phyloP scores from a whole-genome alignment of 2,797 vertebrate species.

The Thripadectes ignobilis region DNA sequence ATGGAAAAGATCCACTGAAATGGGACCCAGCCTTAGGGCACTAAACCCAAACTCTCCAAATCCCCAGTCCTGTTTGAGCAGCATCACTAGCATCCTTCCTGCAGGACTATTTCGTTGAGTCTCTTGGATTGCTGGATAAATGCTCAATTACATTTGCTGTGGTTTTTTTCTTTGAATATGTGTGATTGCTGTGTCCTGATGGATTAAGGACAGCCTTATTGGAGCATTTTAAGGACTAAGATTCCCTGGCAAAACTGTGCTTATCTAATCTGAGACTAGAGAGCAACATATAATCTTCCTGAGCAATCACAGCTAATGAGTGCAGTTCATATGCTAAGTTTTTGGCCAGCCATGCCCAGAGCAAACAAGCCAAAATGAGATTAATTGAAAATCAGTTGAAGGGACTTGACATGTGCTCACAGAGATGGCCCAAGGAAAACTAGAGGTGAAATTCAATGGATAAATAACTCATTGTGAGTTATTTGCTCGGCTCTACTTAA shows the following conservation, averaged over 20 bases:
- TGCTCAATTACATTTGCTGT: background rate
- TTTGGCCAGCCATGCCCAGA: conserved; percentile 2
- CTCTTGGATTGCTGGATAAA: background rate
- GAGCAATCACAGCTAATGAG: conserved; percentile 34
- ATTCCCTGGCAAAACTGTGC: background rate
- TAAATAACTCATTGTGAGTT: conserved; percentile 60
- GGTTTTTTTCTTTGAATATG: background rate
- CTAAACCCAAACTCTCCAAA: background rate
- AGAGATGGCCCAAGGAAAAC: conserved; percentile 51
- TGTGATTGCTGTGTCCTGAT: background rate
- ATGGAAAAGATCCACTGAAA: background rate
- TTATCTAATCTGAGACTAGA: conserved; percentile 27
- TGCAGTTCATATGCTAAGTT: conserved; percentile 23
- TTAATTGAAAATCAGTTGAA: conserved; percentile 42
- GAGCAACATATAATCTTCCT: conserved; percentile 10
- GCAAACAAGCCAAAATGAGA: conserved; percentile 25
- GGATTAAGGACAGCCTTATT: background rate
- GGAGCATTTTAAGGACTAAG: background rate
- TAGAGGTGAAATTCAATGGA: conserved; percentile 39
- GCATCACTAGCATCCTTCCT: background rate
- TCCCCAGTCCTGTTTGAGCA: background rate
- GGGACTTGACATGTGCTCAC: background rate
- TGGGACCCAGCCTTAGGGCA: background rate
- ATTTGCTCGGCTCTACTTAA: conserved; percentile 48
- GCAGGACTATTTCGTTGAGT: background rate